Evolutionary conservation across 2,888 invertebrate species (phyloP), one percentile per base, ranked within the genome.

Genomic region (Leptopilina drosophilae): DNA sequence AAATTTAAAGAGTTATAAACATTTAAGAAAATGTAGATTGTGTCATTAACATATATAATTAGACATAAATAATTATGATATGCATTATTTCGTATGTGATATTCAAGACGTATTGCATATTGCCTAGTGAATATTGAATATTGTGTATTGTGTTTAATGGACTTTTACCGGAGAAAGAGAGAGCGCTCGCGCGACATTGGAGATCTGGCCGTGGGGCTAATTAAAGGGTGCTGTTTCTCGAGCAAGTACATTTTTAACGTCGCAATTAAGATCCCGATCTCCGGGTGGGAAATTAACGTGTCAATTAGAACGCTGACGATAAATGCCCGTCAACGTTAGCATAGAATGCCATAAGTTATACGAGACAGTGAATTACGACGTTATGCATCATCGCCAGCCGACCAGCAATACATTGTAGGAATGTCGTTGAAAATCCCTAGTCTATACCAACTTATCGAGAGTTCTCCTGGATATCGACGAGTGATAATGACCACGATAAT

Each of bases 261-360:
- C 79, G 84, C 83, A 82, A 87, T 88, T 84, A 87, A 87, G 86
- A 82, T 84, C 82, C 78, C 81, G 83, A 85, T 85, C 82, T 66
- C 78, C 78, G 81, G 80, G 83, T 84, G 84, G 85, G 82, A 87
- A 87, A 89, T 89, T 88, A 88, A 89, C 86, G 89, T 88, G 89
- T 89, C 89, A 89, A 91, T 90, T 91, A 89, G 85, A 83, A 82
- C 81, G 64, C 79, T 82, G 84, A 87, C 86, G 88, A 90, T 90
- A 87, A 88, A 89, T 85, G 88, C 87, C 87, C 86, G 89, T 89
- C 89, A 88, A 88, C 87, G 82, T 81, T 81, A 80, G 82, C 85
- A 81, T 81, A 81, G 82, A 56, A 82, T 82, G 80, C 79, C 84
- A 85, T 86, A 85, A 87, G 82, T 86, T 87, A 85, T 84, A 83